Evolutionary conservation across 2,888 invertebrate species (phyloP), one percentile per base, ranked within the genome.

Genomic region (Thumatha senex): DNA sequence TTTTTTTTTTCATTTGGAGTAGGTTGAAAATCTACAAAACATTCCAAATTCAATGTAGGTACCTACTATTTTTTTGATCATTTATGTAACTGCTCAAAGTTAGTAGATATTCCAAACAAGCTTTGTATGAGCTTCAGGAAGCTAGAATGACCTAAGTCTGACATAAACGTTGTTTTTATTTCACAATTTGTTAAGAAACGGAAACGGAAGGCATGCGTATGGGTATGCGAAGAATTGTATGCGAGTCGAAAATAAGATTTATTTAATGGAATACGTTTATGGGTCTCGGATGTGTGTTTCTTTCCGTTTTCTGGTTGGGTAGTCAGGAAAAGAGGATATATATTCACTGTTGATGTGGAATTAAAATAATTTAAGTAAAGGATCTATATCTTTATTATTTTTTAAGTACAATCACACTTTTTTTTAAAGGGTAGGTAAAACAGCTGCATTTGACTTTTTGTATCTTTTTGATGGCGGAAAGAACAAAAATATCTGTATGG

Each of bases 101-200:
- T 55, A 54, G 58, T 67, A 55, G 58, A 63, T 52, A 67, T 50
- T 50, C 41, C 40, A 43, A n/a, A 29, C 48, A 39, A 39, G 39
- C 33, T 43, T 48, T 45, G 30, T 46, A 24, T 46, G 12, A 33
- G 11, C 18, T 3, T 31, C 33, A 49, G 31, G 24, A 49, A 35
- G 30, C 40, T 24, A n/a, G 12, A 24, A 13, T 8, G 30, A 34
- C 30, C 45, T 15, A 36, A 4, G 8, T 15, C 41, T 41, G 24
- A 40, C 45, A 38, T 46, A 42, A 51, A 49, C 39, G 24, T 51
- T 46, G 49, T 41, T 35, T 40, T 51, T 14, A 46, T 40, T 45
- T 45, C 40, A n/a, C 12, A 35, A 24, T 45, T 35, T 34, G 43
- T 51, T 46, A 12, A 46, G 30, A 41, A 40, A 38, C 46, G 40